phyloP scores from a whole-genome alignment of 2,113 vertebrate genomes.

The Fulmarus glacialis region DNA sequence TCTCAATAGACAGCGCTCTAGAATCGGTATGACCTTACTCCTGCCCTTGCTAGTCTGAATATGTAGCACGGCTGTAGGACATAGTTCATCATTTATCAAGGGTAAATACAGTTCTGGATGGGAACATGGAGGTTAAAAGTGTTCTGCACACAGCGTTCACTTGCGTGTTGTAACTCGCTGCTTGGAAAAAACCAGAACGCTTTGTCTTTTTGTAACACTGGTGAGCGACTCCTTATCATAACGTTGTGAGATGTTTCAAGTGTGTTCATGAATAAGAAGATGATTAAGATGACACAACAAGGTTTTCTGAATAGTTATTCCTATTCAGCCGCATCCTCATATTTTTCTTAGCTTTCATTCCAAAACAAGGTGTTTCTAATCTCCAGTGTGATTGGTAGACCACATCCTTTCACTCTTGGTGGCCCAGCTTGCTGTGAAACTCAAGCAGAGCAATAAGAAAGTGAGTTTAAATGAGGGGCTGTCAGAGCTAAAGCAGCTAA shows the following conservation, averaged over 20 bases:
- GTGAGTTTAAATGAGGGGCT: not conserved
- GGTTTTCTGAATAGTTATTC: not conserved
- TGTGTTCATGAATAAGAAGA: not conserved
- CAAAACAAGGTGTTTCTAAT: not conserved
- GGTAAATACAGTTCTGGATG: slow-evolving; percentile 36
- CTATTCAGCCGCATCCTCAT: not conserved
- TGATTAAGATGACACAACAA: slow-evolving; percentile 48
- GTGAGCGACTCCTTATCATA: slow-evolving; percentile 20
- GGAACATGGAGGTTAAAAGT: slow-evolving; percentile 25
- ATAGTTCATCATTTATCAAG: slow-evolving; percentile 42
- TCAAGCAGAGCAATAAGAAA: not conserved
- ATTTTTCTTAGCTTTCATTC: slow-evolving; percentile 14
- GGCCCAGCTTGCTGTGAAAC: not conserved
- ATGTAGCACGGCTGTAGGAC: slow-evolving; percentile 46
- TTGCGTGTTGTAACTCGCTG: slow-evolving; percentile 40
- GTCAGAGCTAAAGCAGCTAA: not conserved
- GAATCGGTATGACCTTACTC: slow-evolving; percentile 7
- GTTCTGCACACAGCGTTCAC: not conserved
- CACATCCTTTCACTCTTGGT: not conserved
- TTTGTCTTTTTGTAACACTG: slow-evolving; percentile 46
- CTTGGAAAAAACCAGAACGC: not conserved
- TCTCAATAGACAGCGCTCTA: not conserved
- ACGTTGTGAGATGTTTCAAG: slow-evolving; percentile 33
- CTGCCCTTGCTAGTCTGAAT: slow-evolving; percentile 40
- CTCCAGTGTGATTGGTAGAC: not conserved